A percentile compares a stretch with the other conserved stretches of the same genome.
phyloP scores from a whole-genome alignment of 2,888 invertebrate species.

The Lomographa bimaculata region DNA sequence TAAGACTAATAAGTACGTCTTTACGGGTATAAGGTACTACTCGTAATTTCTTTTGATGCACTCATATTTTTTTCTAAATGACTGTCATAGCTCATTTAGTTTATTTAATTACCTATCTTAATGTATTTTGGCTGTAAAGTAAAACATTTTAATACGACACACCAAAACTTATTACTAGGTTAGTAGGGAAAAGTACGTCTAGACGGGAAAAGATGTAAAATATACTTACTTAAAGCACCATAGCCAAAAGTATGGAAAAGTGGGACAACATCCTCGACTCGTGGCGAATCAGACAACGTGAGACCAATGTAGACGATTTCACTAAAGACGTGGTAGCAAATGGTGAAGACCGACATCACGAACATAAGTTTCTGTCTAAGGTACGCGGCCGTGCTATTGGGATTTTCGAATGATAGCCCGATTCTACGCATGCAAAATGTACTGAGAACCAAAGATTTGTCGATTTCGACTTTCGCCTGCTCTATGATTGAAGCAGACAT shows the following conservation, averaged over 20 bases:
- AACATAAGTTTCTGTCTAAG: slow-evolving; percentile 60
- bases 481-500: slow-evolving; percentile 45
- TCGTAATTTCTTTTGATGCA: too few species aligned
- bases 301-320: slow-evolving; percentile 67
- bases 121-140: too few species aligned
- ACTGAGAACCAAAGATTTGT: slow-evolving; percentile 57
- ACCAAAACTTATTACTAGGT: slow-evolving; percentile 14
- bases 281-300: slow-evolving; percentile 67
- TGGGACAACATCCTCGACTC: slow-evolving; percentile 73
- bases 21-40: too few species aligned
- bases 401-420: slow-evolving; percentile 59
- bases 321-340: slow-evolving; percentile 72
- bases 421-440: slow-evolving; percentile 64
- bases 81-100: too few species aligned
- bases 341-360: slow-evolving; percentile 51
- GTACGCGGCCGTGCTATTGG: slow-evolving; percentile 43
- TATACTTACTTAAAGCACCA: slow-evolving; percentile 67
- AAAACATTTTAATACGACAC: too few species aligned
- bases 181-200: slow-evolving; percentile 21
- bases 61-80: too few species aligned
- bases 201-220: slow-evolving; percentile 29
- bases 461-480: slow-evolving; percentile 63
- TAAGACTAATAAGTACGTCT: too few species aligned
- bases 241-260: slow-evolving; percentile 76
- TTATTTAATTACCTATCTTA: too few species aligned